Conservation (phyloP, 2,797 vertebrate species). For the Petrocephalus sullivani region DNA sequence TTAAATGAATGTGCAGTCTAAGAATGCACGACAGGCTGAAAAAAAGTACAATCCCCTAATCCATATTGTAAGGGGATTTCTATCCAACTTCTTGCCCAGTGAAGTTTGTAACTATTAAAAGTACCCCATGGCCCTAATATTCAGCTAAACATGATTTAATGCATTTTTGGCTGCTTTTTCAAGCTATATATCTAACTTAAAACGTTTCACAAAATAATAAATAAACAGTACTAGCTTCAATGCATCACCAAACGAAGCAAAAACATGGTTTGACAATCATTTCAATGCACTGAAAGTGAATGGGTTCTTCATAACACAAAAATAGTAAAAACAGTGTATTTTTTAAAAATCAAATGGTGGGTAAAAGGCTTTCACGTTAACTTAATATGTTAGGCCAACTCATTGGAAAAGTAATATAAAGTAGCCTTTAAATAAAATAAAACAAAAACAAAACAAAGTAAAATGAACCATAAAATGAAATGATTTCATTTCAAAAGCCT, state of each 20-base stretch:
- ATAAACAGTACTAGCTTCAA: not conserved
- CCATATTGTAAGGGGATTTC: not conserved
- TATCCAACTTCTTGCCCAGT: not conserved
- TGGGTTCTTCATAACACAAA: not conserved
- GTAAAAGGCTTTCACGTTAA: not conserved
- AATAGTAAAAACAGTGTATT: not conserved
- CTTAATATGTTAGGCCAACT: not conserved
- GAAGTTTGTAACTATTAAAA: not conserved
- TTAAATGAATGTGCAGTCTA: not conserved
- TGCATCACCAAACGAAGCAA: not conserved
- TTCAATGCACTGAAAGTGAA: not conserved
- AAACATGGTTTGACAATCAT: not conserved
- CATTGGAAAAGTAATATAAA: not conserved
- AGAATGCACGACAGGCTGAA: not conserved
- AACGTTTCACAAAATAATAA: not conserved
- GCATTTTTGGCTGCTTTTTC: not conserved
- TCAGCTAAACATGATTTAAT: not conserved
- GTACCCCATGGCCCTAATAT: not conserved
- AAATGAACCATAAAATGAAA: slow-evolving; percentile 1
- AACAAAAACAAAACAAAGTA: not conserved
- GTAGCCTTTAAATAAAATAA: not conserved
- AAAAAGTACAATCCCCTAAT: not conserved
- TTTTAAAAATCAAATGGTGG: not conserved
- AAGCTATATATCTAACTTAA: not conserved
- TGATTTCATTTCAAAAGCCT: not conserved